phyloP scores from a whole-genome alignment of 1,140 invertebrate genomes.

The Ditylenchus dipsaci region DNA sequence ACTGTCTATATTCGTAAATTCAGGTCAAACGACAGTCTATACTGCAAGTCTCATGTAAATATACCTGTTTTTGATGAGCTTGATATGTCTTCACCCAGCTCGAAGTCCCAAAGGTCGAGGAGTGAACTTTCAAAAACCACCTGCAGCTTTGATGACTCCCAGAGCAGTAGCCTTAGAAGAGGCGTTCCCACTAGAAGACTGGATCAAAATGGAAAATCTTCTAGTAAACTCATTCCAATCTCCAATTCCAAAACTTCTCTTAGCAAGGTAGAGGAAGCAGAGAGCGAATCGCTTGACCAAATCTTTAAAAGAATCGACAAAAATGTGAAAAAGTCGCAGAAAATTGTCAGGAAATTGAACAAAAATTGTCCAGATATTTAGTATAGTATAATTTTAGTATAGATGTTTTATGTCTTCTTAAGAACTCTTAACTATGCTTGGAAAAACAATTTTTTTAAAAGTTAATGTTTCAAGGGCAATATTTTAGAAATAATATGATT shows the following conservation, averaged over 20 bases:
- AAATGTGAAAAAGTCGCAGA: conserved; percentile 38
- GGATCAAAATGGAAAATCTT: background rate
- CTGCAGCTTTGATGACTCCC: background rate
- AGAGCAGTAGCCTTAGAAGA: background rate
- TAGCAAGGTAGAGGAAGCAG: conserved; percentile 13
- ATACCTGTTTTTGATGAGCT: conserved; percentile 17
- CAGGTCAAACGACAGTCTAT: conserved; percentile 24
- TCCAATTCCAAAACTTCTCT: conserved; percentile 17
- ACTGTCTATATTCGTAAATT: no score
- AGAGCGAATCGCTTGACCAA: conserved; percentile 28
- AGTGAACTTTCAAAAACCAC: background rate
- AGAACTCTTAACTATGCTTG: no score
- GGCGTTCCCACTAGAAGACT: background rate
- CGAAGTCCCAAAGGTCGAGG: background rate
- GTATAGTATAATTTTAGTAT: no score
- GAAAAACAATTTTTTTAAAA: no score
- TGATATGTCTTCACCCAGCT: background rate
- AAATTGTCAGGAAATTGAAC: conserved; percentile 21
- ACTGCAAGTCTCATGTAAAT: conserved; percentile 26
- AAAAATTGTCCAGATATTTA: background rate
- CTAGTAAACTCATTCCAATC: conserved; percentile 2
- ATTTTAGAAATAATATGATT: no score
- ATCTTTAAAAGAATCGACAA: conserved; percentile 34
- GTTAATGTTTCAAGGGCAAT: no score
- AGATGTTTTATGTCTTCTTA: no score